Evolutionary conservation across 2,113 vertebrate genomes (phyloP), one percentile per base, ranked within the genome.

Genomic region (Coptodon bakossiorum): DNA sequence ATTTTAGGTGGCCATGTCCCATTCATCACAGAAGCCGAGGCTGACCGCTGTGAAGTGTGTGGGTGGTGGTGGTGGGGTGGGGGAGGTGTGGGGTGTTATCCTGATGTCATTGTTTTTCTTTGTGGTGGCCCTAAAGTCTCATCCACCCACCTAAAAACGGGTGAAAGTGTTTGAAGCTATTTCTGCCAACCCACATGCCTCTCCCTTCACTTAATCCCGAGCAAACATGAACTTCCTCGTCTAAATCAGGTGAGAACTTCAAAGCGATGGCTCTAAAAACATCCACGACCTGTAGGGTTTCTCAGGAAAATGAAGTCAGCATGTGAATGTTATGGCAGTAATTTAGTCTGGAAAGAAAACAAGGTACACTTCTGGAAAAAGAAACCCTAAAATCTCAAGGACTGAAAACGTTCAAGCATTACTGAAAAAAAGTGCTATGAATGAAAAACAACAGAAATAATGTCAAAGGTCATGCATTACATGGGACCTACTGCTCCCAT

Each of bases 71-170:
- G 48, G 54, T 66, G 59, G 59, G 57, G 27, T 34, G 31, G 9
- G 17, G 31, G 59, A 12, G 4, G 31, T 3, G 61, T 6, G 61
- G 31, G 82, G 73, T 13, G 63, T 13, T 54, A 87, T 83, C 80
- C 79, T 93, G 92, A 93, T 93, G 94, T 95, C 90, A 93, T 85
- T 82, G 83, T 87, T 92, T 91, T 80, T 52, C 82, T 81, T 86
- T 6, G 9, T 9, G 63, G 68, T 19, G 40, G 22, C 71, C 52
- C 73, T 68, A 79, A 71, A 85, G 56, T 43, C 87, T 68, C 34
- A 48, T 78, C 88, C 53, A 6, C 86, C 92, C 93, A 92, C 91
- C 78, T 91, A n/a, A 92, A 93, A 13, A 89, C n/a, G 5, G 54
- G 27, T 2, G 19, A 90, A 86, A 81, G 71, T 91, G 87, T 91